Conservation (phyloP, 92 coral and sea anemone genomes). For the Epizoanthus illoricatus region DNA sequence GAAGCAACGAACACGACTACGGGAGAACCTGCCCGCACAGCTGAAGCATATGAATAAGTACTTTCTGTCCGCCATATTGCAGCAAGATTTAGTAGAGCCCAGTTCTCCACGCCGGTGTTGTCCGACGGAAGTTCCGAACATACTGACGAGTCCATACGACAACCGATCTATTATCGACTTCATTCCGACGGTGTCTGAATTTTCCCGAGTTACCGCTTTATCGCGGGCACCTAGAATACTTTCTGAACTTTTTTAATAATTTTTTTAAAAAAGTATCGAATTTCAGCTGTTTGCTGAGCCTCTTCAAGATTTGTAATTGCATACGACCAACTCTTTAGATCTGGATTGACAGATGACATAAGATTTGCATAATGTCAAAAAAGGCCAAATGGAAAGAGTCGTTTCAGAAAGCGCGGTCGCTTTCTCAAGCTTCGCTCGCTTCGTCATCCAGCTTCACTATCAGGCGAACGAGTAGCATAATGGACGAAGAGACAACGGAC, state of each 20-base stretch:
- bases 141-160: too few species aligned
- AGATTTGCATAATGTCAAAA: conserved; percentile 53
- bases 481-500: conserved; percentile 80
- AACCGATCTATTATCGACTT: conserved; percentile 23
- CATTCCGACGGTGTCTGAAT: conserved; percentile 6
- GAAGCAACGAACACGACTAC: neutral
- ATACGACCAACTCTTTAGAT: neutral
- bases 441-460: conserved; percentile 8
- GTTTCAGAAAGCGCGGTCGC: conserved; percentile 73
- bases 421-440: conserved; percentile 60
- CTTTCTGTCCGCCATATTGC: too few species aligned
- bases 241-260: neutral
- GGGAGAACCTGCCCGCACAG: neutral
- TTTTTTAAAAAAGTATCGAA: neutral
- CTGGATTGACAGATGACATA: conserved; percentile 9
- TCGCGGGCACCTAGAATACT: neutral
- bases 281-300: neutral
- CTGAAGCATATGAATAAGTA: neutral
- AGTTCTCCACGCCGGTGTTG: too few species aligned
- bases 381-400: conserved; percentile 80
- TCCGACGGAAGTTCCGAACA: neutral
- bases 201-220: neutral
- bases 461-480: conserved; percentile 58
- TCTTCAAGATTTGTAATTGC: neutral
- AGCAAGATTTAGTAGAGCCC: too few species aligned